These are phyloP conservation scores for Gephyroberyx darwinii DNA, from an alignment of 2,797 vertebrate genomes.

Conservation along the genomic window DNA sequence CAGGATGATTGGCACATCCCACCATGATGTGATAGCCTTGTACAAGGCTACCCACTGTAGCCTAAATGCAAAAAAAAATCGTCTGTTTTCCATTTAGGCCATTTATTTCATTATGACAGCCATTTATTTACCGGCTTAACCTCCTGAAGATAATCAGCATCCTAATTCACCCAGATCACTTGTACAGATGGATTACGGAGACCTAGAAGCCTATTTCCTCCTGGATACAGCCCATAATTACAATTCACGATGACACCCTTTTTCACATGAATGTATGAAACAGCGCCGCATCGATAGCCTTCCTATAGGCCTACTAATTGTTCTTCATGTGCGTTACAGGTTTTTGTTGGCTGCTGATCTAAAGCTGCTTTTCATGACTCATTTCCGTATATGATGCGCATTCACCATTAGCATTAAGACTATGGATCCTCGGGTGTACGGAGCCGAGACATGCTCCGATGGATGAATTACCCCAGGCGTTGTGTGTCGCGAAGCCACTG, in stretches of 20 bases:
- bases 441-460: slow-evolving; percentile 46
- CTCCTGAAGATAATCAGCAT: slow-evolving; percentile 20
- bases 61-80: slow-evolving; percentile 17
- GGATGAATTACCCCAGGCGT: slow-evolving; percentile 47
- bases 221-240: slow-evolving; percentile 59
- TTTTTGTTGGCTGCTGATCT: slow-evolving; percentile 24
- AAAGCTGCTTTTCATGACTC: slow-evolving; percentile 44
- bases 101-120: slow-evolving; percentile 32
- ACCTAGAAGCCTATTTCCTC: slow-evolving; percentile 34
- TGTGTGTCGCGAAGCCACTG: slow-evolving; percentile 44
- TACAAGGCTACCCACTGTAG: slow-evolving; percentile 47
- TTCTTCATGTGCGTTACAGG: slow-evolving; percentile 23
- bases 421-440: slow-evolving; percentile 25
- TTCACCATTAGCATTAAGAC: slow-evolving; percentile 60
- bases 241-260: slow-evolving; percentile 72
- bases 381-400: slow-evolving; percentile 70
- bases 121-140: neutral
- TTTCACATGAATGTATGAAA: slow-evolving; percentile 43
- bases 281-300: slow-evolving; percentile 43
- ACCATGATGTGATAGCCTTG: slow-evolving; percentile 60
- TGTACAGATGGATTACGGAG: slow-evolving; percentile 27
- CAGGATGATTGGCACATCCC: slow-evolving; percentile 74
- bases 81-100: neutral
- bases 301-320: slow-evolving; percentile 29
- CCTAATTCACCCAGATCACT: neutral